Evolutionary conservation across 2,888 invertebrate species (phyloP).

Genomic region (Tortrix viridana): DNA sequence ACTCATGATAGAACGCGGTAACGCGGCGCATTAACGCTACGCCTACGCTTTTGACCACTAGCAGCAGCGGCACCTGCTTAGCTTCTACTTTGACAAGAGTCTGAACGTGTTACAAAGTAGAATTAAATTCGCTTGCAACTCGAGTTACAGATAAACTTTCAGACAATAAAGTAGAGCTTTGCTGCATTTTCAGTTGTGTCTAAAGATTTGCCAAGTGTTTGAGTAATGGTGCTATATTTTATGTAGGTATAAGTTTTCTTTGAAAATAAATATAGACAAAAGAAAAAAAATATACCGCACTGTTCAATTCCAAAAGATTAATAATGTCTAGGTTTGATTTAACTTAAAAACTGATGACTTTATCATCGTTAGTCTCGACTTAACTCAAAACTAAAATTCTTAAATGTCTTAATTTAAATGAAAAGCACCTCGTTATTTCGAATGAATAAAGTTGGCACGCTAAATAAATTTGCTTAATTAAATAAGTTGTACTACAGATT

Average conservation of each 20-base stretch:
- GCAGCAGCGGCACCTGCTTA: conserved; percentile 2
- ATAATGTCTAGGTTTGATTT: too few species aligned
- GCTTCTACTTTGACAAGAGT: conserved; percentile 11
- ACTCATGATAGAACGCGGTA: too few species aligned
- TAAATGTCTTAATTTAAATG: background rate
- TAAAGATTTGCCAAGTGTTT: conserved; percentile 24
- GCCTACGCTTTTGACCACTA: background rate
- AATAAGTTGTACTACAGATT: background rate
- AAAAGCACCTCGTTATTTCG: background rate
- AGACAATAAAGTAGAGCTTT: conserved; percentile 31
- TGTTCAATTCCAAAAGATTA: too few species aligned
- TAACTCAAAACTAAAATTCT: too few species aligned
- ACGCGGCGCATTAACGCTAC: too few species aligned
- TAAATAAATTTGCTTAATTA: background rate
- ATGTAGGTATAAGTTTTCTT: background rate
- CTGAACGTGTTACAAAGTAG: conserved; percentile 35
- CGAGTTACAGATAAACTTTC: conserved; percentile 37
- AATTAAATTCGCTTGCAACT: conserved; percentile 33
- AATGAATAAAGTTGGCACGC: conserved; percentile 1
- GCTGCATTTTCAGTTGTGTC: conserved; percentile 30
- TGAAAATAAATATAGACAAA: too few species aligned
- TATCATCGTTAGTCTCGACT: too few species aligned
- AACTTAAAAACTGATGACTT: too few species aligned
- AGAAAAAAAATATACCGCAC: too few species aligned
- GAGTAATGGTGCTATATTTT: conserved; percentile 17